Base-by-base conservation (phyloP, 2,113 vertebrate species). In the Sterrhoptilus dennistouni region DNA sequence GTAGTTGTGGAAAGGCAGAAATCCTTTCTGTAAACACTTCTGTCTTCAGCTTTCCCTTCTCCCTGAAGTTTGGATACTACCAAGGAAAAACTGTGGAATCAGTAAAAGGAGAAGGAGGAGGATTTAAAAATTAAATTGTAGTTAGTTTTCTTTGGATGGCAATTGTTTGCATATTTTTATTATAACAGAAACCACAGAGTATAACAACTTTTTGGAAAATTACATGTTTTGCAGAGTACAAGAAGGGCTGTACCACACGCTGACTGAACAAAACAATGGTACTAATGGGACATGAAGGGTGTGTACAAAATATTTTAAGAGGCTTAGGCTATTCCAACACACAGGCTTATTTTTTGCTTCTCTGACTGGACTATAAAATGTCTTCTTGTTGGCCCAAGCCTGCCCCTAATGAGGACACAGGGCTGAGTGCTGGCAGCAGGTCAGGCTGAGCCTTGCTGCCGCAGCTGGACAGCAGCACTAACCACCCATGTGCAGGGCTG, bases 1-100 rank as follows among this genome's bases (percentile, higher is more conserved):
- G 96, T 97, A 97, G 91, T 93, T 92, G 87, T 45, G 93, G 95
- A 77, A 96, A 97, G 90, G 87, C 93, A 97, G 79, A 94, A 93
- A 92, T 12, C 3, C 60, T 87, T 92, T 75, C 72, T 44, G 36
- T 68, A 85, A 97, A 94, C 90, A 90, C 93, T 96, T 93, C 95
- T 90, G 69, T 93, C 97, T 97, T 96, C 90, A 94, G 95, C 76
- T 94, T 95, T 91, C 95, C 92, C 93, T 94, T 92, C 86, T 45
- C 91, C 90, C 87, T 24, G 47, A n/a, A 77, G 77, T 87, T 91
- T 87, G 93, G 85, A 65, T 42, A 20, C 45, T 54, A 61, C 60
- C 49, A 83, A 92, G 89, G 66, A 89, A 92, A 94, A 95, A 61
- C 28, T 40, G 45, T 28, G 19, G 75, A 50, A 59, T 74, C 14